Evolutionary conservation across 2,797 vertebrate species (phyloP), one percentile per base, ranked within the genome.

Genomic region (Strix occidentalis): DNA sequence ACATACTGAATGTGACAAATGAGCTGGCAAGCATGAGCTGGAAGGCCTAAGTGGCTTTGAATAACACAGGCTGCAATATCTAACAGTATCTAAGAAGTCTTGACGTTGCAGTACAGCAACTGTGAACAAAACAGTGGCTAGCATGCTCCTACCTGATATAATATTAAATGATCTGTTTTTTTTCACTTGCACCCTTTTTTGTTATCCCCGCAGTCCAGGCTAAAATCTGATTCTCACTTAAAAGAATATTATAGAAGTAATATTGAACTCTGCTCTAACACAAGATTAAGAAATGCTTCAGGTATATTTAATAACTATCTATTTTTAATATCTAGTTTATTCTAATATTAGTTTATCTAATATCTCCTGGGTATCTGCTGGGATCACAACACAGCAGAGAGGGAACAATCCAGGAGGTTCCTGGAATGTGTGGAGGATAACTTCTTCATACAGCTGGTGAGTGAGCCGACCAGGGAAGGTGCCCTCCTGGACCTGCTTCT

Each of bases 241-340:
- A 70, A 95, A 89, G 24, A 92, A 45, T 87, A 84, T 89, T 89
- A 84, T 9, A 71, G 43, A 89, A 48, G 37, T 71, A 94, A 89
- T 94, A 96, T 10, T 76, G 37, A 93, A 75, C 94, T 94, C 50
- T 71, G 37, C 48, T 90, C 63, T 82, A 86, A 68, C 18, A 84
- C 5, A 82, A 76, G 64, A 90, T 88, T 76, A 82, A 58, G 46
- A 63, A 91, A 84, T 45, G 69, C 68, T 76, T 87, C 33, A 18
- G 20, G 63, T 78, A 39, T 58, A 92, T 92, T 87, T 92, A 89
- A 85, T 85, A 95, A 85, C 29, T 54, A 90, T 46, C 43, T 69
- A 31, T 13, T 78, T 95, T 92, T 57, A 91, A 41, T 75, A 82
- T 45, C 39, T 54, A 66, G 39, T 39, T 39, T 39, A 39, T 39